Conservation (phyloP, 2,113 vertebrate genomes). For the Cavia aperea region DNA sequence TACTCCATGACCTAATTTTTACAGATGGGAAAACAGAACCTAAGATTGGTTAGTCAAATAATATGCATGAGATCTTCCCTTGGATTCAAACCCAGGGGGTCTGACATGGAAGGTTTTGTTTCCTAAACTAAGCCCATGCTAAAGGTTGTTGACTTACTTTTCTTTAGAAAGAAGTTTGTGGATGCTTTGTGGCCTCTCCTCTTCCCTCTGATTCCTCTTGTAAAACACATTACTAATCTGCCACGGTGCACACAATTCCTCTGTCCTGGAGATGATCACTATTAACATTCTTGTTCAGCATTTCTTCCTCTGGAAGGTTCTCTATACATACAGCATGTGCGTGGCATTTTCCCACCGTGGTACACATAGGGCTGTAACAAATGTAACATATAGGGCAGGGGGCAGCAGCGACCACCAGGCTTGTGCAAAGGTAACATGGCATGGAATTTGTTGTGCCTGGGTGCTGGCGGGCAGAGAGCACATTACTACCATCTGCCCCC, state of each 20-base stretch:
- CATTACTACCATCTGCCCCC: background rate
- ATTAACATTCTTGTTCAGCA: background rate
- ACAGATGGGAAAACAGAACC: background rate
- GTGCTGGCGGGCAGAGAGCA: background rate
- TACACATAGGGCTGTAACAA: background rate
- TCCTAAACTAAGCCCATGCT: background rate
- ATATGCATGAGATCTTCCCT: background rate
- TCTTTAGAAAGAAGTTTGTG: background rate
- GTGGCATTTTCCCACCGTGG: background rate
- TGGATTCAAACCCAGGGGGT: background rate
- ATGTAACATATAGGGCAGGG: background rate
- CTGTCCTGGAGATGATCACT: background rate
- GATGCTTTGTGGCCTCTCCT: background rate
- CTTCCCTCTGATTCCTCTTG: background rate
- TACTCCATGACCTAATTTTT: background rate
- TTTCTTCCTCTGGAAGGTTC: background rate
- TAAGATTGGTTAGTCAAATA: background rate
- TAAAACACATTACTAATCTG: background rate
- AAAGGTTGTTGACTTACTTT: background rate
- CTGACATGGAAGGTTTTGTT: background rate
- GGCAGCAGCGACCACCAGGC: background rate
- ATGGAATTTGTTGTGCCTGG: background rate
- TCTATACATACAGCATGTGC: background rate
- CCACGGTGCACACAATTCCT: background rate
- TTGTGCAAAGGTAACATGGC: background rate